Percentiles rank a stretch among this genome's conserved stretches.
Evolutionary conservation across 2,113 vertebrate species (phyloP).

Genomic region (Sebastes schlegelii): DNA sequence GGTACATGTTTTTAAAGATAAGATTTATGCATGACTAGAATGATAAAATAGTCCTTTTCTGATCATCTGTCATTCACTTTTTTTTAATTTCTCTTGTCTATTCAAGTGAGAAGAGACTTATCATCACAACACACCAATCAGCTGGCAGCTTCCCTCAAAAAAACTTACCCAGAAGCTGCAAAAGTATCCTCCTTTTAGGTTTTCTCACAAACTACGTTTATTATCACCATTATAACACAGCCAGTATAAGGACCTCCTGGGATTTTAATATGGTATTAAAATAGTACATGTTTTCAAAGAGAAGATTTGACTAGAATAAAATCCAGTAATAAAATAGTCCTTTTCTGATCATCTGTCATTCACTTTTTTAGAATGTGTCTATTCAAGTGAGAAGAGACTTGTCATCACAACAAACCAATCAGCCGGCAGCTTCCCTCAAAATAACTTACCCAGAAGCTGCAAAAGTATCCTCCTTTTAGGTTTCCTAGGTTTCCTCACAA

Average conservation of each 20-base stretch:
- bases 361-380: not conserved
- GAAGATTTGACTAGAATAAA: no score
- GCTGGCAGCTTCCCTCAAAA: constrained; percentile 30
- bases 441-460: not conserved
- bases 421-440: constrained; percentile 33
- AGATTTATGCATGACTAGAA: no score
- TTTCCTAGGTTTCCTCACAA: no score
- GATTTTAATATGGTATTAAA: no score
- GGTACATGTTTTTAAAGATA: no score
- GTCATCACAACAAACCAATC: constrained; percentile 27
- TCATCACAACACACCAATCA: constrained; percentile 30
- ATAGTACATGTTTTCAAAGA: no score
- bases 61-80: not conserved
- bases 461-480: not conserved
- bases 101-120: not conserved
- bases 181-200: not conserved
- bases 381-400: not conserved
- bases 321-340: no score
- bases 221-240: no score
- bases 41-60: not conserved
- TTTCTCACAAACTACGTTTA: no score
- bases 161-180: not conserved
- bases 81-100: not conserved
- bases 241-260: no score
- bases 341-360: not conserved